Base-by-base conservation (phyloP, 64 coral and sea anemone species). In the Montipora efflorescens region DNA sequence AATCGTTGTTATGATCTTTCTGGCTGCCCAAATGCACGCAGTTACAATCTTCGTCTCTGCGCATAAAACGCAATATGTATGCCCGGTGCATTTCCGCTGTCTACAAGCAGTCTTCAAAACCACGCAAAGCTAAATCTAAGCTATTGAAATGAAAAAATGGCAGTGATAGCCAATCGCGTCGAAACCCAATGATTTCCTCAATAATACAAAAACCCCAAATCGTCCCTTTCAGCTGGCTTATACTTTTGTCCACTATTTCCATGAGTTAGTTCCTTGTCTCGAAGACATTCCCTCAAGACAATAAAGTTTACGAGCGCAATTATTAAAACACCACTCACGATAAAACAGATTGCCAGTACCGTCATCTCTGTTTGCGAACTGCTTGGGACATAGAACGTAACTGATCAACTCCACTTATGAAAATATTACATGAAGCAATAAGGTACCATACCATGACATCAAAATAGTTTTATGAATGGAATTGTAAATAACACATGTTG, bases 131-230 rank as follows among this genome's bases (percentile, higher is more conserved):
- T 36, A 36, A 36, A 36, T 36, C 36, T 36, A 36, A 36, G 36
- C 36, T 36, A 36, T 36, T 36, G 36, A 36, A 36, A 36, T 36
- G 36, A 36, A 36, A 36, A 36, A 36, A 36, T 36, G 36, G 36
- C 36, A 36, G 36, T 36, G 36, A 36, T 36, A 36, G 36, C 36
- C 36, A 36, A 36, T 36, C 2, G 36, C 36, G 36, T 36, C 36
- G 36, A 36, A 36, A 36, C 36, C 36, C 36, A 36, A 36, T 36
- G 36, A 36, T 36, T 49, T 48, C 36, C 15, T 86, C 66, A 86
- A 43, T 86, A 86, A 22, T 86, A 86, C 19, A 71, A 70, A 72
- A 71, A 64, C 9, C 82, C 82, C 62, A 48, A 18, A 12, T 21
- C 18, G 19, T 86, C 82, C 13, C n/a, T 15, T 51, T 86, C 66